Evolutionary conservation across 1,140 invertebrate species (phyloP).

Genomic region (Orchesella cincta): DNA sequence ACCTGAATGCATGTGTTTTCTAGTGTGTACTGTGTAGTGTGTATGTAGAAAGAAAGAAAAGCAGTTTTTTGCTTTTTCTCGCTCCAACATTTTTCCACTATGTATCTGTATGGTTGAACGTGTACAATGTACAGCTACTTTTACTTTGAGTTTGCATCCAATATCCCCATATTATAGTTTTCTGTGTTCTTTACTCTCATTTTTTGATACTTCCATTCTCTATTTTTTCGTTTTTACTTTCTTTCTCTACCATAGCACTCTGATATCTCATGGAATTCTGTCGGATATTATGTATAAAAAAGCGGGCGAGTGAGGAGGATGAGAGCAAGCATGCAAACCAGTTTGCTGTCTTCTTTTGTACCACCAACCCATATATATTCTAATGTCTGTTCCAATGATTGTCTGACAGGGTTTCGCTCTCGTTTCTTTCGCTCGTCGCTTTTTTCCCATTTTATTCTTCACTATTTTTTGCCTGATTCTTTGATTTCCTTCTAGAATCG

Average conservation of each 20-base stretch:
- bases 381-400: not conserved
- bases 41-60: too few relatives aligned
- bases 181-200: too few relatives aligned
- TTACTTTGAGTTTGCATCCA: too few relatives aligned
- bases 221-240: too few relatives aligned
- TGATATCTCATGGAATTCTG: not conserved
- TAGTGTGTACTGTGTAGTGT: too few relatives aligned
- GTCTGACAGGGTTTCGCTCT: not conserved
- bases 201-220: too few relatives aligned
- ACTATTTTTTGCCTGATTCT: not conserved
- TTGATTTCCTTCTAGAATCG: not conserved
- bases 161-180: too few relatives aligned
- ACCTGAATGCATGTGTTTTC: not conserved
- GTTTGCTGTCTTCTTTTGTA: not conserved
- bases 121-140: too few relatives aligned
- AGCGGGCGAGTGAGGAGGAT: not conserved
- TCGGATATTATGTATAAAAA: not conserved
- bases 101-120: too few relatives aligned
- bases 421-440: not conserved
- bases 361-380: not conserved
- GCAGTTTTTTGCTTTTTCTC: too few relatives aligned
- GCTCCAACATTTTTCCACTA: too few relatives aligned
- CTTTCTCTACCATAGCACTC: too few relatives aligned
- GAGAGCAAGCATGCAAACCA: not conserved
- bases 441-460: not conserved